These are phyloP conservation scores for Pogonocherus hispidulus DNA, from an alignment of 2,888 invertebrate species.

Conservation along the genomic window DNA sequence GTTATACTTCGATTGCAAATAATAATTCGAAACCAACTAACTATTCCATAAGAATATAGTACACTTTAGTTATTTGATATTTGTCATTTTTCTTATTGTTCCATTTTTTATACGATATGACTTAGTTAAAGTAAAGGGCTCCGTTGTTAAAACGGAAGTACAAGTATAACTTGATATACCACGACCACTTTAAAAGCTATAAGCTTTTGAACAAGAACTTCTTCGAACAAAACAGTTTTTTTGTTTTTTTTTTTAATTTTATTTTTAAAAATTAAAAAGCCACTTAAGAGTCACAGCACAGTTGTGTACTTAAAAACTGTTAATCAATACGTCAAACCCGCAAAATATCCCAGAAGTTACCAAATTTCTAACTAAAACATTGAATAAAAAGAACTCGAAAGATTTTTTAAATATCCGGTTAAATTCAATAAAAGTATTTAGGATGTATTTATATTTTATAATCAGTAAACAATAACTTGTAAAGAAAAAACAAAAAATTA, in stretches of 20 bases:
- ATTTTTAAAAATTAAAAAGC: conserved; percentile 72
- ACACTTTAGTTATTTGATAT: conserved; percentile 34
- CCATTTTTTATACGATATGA: conserved; percentile 54
- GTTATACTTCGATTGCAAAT: conserved; percentile 23
- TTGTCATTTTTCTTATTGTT: conserved; percentile 49
- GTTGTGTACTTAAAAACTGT: conserved; percentile 70
- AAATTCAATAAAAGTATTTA: no score
- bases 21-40: conserved; percentile 22
- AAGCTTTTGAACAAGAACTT: conserved; percentile 63
- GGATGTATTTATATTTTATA: no score
- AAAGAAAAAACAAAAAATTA: not conserved
- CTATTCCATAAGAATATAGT: conserved; percentile 40
- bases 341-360: conserved; percentile 48
- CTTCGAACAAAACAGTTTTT: conserved; percentile 63
- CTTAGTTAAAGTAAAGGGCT: conserved; percentile 44
- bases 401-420: no score
- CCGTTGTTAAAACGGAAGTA: conserved; percentile 26
- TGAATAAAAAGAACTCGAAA: no score
- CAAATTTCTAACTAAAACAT: conserved; percentile 27
- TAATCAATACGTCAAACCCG: conserved; percentile 60
- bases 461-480: not conserved
- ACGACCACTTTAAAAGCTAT: conserved; percentile 60
- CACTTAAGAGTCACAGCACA: conserved; percentile 74
- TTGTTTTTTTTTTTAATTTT: conserved; percentile 59
- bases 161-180: conserved; percentile 52